Evolutionary conservation across 2,797 vertebrate species (phyloP).

Genomic region (Furcifer pardalis): DNA sequence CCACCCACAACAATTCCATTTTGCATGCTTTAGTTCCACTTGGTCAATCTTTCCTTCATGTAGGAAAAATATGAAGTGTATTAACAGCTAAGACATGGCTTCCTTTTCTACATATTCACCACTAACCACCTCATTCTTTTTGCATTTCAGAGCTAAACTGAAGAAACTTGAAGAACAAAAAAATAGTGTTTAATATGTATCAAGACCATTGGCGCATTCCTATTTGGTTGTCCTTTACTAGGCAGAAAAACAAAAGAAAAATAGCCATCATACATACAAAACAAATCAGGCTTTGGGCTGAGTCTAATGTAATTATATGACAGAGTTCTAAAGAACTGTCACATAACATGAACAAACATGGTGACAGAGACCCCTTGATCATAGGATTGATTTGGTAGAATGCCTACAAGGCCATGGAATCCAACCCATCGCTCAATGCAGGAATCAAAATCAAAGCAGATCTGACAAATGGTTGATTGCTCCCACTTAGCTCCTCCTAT

Average conservation of each 20-base stretch:
- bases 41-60: slow-evolving; percentile 18
- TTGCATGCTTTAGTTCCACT: neutral
- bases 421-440: too few species aligned
- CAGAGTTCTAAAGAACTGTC: neutral
- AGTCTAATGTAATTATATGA: neutral
- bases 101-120: neutral
- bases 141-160: neutral
- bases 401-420: too few species aligned
- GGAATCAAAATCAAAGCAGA: too few species aligned
- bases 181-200: neutral
- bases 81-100: neutral
- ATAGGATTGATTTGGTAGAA: too few species aligned
- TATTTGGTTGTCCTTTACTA: neutral
- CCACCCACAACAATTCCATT: slow-evolving; percentile 34
- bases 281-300: neutral
- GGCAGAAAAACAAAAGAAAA: neutral
- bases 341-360: neutral
- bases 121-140: neutral
- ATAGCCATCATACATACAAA: neutral
- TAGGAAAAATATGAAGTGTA: neutral
- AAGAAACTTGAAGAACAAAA: neutral
- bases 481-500: neutral
- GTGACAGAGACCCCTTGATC: too few species aligned
- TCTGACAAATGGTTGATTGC: neutral
- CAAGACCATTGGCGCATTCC: neutral